phyloP scores from a whole-genome alignment of 1,140 invertebrate species.

The Drosophila azteca region DNA sequence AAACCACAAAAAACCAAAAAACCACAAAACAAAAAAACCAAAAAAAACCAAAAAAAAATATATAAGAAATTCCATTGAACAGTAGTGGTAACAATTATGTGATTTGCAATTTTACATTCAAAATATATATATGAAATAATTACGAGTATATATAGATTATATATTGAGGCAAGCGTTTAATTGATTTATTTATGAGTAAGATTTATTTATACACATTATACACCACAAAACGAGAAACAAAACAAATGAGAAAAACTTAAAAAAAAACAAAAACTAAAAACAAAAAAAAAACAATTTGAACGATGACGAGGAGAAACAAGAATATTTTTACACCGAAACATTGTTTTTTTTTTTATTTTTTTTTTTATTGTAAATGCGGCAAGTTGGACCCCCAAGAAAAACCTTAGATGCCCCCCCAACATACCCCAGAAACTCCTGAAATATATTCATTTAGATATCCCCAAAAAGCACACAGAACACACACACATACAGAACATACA shows the following conservation, averaged over 20 bases:
- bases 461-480: not conserved
- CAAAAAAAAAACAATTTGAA: constrained; percentile 19
- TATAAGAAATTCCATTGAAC: constrained; percentile 77
- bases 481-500: constrained; percentile 1
- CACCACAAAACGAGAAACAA: constrained; percentile 45
- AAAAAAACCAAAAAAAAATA: constrained; percentile 40
- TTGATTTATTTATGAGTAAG: constrained; percentile 79
- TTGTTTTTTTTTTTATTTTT: constrained; percentile 50
- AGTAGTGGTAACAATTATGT: constrained; percentile 82
- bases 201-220: constrained; percentile 78
- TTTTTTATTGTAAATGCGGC: constrained; percentile 33
- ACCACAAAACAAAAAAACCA: constrained; percentile 26
- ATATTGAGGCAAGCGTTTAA: constrained; percentile 78
- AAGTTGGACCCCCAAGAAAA: constrained; percentile 31
- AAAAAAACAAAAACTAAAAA: constrained; percentile 18
- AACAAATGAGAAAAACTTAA: constrained; percentile 20
- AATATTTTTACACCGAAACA: constrained; percentile 75
- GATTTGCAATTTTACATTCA: constrained; percentile 83
- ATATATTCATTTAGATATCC: constrained; percentile 24
- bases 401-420: not conserved
- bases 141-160: constrained; percentile 70
- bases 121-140: constrained; percentile 74
- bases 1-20: constrained; percentile 31
- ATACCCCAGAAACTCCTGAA: constrained; percentile 5
- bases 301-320: constrained; percentile 25